These are phyloP conservation scores for Micronisus gabar DNA, from an alignment of 2,113 vertebrate species.

Conservation along the genomic window DNA sequence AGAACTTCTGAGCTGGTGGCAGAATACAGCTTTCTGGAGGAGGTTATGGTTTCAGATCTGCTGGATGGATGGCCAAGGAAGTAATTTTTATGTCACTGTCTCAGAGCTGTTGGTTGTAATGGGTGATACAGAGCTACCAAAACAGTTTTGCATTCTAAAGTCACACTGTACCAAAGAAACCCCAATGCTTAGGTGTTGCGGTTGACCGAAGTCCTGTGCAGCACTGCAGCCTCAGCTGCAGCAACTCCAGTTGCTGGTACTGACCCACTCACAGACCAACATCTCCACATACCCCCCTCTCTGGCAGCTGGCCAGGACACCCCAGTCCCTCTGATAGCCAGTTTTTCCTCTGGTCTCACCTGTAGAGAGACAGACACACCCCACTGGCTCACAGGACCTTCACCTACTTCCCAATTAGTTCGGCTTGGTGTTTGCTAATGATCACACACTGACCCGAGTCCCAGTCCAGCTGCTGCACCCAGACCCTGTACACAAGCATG, in stretches of 20 bases:
- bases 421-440: background rate
- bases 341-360: background rate
- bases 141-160: background rate
- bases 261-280: background rate
- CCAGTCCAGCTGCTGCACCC: background rate
- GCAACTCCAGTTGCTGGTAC: background rate
- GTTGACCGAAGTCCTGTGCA: rapidly evolving
- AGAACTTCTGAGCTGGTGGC: background rate
- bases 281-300: background rate
- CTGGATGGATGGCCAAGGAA: background rate
- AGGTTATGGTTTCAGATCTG: background rate
- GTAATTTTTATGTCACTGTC: background rate
- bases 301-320: background rate
- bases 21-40: background rate
- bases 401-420: background rate
- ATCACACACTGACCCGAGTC: background rate
- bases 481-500: background rate
- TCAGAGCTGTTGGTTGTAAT: background rate
- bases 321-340: background rate
- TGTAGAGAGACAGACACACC: background rate
- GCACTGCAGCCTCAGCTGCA: background rate
- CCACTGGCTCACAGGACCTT: background rate
- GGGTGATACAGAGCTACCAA: background rate
- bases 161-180: background rate
- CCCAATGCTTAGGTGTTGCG: background rate